phyloP scores from a whole-genome alignment of 1,140 invertebrate species.

The Branchinecta lynchi region DNA sequence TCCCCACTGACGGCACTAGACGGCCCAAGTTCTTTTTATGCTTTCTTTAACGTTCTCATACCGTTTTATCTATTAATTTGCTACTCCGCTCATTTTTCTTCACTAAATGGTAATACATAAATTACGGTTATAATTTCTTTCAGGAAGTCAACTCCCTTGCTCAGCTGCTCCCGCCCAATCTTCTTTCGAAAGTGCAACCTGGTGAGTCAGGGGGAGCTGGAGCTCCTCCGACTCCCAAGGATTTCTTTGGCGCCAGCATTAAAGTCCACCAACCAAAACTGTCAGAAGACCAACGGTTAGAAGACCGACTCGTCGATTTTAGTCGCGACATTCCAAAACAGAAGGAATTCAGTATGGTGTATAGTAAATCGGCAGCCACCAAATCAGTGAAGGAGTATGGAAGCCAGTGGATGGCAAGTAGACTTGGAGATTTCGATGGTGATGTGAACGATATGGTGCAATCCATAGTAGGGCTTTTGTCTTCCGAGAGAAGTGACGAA shows the following conservation, averaged over 20 bases:
- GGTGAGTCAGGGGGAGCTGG: neutral
- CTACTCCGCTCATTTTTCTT: too few species aligned
- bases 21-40: too few species aligned
- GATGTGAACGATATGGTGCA: slow-evolving; percentile 38
- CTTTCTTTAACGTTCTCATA: too few species aligned
- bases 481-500: slow-evolving; percentile 46
- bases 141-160: neutral
- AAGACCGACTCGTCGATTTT: neutral
- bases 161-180: neutral
- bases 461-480: slow-evolving; percentile 42
- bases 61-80: too few species aligned
- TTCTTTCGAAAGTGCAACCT: neutral
- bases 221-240: neutral
- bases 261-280: neutral
- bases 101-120: too few species aligned
- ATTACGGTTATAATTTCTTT: neutral
- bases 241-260: neutral
- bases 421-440: slow-evolving; percentile 21
- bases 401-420: slow-evolving; percentile 21
- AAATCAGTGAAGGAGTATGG: neutral
- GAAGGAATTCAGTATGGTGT: neutral
- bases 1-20: too few species aligned
- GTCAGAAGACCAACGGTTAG: neutral
- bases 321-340: slow-evolving; percentile 8
- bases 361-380: neutral